Percentiles rank a stretch among this genome's conserved stretches.
These are phyloP conservation scores for Pollimyrus isidori DNA, from an alignment of 2,113 vertebrate species.

Conservation along the genomic window DNA sequence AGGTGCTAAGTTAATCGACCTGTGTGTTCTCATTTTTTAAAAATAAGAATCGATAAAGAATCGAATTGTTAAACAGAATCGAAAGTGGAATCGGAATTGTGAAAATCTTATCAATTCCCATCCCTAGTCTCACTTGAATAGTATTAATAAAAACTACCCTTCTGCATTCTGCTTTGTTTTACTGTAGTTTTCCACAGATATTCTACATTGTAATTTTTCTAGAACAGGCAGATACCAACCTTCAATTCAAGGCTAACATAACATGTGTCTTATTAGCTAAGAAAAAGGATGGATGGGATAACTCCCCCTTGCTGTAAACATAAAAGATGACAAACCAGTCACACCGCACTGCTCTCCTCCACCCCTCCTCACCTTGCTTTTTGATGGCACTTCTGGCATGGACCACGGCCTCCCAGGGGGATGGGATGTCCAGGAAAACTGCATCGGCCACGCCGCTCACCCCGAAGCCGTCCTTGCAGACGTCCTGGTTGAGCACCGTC, in stretches of 20 bases:
- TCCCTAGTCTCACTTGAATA: neutral
- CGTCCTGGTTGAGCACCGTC: slow-evolving; percentile 86
- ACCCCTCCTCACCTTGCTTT: slow-evolving; percentile 65
- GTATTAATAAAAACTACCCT: neutral
- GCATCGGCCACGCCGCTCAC: slow-evolving; percentile 77
- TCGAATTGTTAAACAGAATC: no score
- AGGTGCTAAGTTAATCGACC: no score
- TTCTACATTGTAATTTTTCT: neutral
- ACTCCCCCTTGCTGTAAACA: neutral
- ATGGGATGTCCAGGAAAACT: slow-evolving; percentile 90
- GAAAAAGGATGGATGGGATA: neutral
- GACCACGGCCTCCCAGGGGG: slow-evolving; percentile 87
- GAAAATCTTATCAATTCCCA: no score
- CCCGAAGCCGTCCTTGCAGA: slow-evolving; percentile 87
- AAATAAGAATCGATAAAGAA: no score
- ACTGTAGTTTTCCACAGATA: neutral
- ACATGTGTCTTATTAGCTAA: neutral
- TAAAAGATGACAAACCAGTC: neutral
- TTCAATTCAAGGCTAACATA: neutral
- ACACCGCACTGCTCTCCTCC: neutral
- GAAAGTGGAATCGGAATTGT: no score
- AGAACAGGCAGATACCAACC: neutral
- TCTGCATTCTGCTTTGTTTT: neutral
- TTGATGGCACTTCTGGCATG: slow-evolving; percentile 84
- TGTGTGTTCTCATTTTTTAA: no score